Base-by-base conservation (phyloP, 2,888 invertebrate genomes). In the Rotaria socialis region DNA sequence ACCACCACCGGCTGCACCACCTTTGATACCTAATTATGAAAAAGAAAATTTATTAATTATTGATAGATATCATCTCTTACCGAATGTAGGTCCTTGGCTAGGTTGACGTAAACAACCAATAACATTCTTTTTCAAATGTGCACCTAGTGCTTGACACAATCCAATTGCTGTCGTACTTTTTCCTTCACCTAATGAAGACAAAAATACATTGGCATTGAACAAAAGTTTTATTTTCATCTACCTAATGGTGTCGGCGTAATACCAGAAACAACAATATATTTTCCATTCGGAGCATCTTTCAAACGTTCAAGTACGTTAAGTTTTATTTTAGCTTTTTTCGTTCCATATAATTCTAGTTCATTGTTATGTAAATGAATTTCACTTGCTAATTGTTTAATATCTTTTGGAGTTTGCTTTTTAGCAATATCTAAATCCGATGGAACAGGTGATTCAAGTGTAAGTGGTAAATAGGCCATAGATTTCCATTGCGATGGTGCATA, bases 11-110 rank as follows among this genome's bases (percentile, higher is more conserved):
- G 99, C 98, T 2, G 98, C 99, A 50, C 98, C 98, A 85, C 96
- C 94, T 93, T 75, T 75, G 86, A 80, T 85, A 58, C 75, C 75
- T 80, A n/a, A 22, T 60, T 22, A 10, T 2, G n/a, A 35, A 35
- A 74, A n/a, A 41, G 22, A 41, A 24, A 11, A 50, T 52, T 41
- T 27, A 19, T n/a, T 24, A 22, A 85, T 0, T 52, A 14, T 52
- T 52, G 52, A 52, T 14, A 84, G 55, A 84, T 43, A 47, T 19
- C 14, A 24, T 27, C 5, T 22, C n/a, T 43, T 96, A 22, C 99
- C 98, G 92, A 99, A 99, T 16, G 98, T 99, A 5, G 99, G 99
- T 6, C 99, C 99, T 92, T 98, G 97, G 85, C 97, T 97, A 1
- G 99, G 98, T 90, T 99, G 99, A 2, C 99, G 93, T 89, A 99